Evolutionary conservation across 2,888 invertebrate genomes (phyloP).

Genomic region (Didymodactylos carnosus): DNA sequence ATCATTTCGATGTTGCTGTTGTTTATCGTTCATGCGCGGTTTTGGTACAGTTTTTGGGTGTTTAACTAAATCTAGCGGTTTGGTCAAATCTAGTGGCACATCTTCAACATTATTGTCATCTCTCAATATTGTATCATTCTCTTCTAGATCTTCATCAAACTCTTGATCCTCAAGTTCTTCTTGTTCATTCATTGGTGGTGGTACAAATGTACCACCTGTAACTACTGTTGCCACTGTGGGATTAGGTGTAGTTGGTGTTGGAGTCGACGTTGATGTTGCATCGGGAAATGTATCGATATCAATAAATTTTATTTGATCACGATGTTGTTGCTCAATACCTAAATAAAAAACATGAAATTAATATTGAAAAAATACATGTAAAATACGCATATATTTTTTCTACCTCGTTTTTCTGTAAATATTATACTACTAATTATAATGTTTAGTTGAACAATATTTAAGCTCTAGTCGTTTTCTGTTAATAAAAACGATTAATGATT

Average conservation of each 20-base stretch:
- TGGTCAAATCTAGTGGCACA: background rate
- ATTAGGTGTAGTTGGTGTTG: too few relatives aligned
- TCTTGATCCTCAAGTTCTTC: constrained; percentile 3
- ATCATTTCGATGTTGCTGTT: background rate
- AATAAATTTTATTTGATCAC: background rate
- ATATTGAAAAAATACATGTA: too few relatives aligned
- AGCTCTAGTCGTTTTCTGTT: too few relatives aligned
- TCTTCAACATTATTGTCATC: background rate
- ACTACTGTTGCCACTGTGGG: background rate
- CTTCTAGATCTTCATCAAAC: background rate
- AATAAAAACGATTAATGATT: too few relatives aligned
- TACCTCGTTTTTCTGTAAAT: too few relatives aligned
- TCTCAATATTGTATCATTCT: background rate
- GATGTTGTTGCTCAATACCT: too few relatives aligned
- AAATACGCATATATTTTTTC: too few relatives aligned
- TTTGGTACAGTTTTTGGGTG: background rate
- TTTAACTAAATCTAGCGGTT: too few relatives aligned
- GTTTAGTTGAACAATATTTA: too few relatives aligned
- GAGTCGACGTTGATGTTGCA: background rate
- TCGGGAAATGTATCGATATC: background rate
- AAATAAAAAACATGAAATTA: too few relatives aligned
- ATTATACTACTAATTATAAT: too few relatives aligned
- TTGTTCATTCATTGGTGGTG: background rate
- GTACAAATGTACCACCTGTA: background rate
- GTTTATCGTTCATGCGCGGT: background rate